Conservation (phyloP, 2,888 invertebrate genomes). For the Calephelis perditalis region DNA sequence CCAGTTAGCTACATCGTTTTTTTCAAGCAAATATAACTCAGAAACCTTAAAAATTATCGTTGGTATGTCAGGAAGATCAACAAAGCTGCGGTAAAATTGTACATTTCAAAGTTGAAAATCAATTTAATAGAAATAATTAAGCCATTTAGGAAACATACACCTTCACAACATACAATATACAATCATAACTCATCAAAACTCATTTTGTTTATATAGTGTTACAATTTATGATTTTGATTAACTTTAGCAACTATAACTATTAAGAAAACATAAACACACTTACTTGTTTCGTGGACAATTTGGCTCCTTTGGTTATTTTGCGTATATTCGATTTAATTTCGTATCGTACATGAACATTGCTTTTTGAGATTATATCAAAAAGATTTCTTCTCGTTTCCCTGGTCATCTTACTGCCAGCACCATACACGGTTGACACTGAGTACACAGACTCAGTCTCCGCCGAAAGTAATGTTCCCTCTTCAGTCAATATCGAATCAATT, state of each 20-base stretch:
- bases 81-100: too few species aligned
- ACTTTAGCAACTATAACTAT: too few species aligned
- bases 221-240: too few species aligned
- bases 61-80: neutral
- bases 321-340: conserved; percentile 63
- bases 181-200: neutral
- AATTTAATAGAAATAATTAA: neutral
- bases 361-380: conserved; percentile 65
- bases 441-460: conserved; percentile 64
- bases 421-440: conserved; percentile 63
- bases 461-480: conserved; percentile 59
- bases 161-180: too few species aligned
- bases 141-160: neutral
- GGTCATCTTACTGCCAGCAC: conserved; percentile 50
- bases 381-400: conserved; percentile 62
- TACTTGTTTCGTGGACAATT: conserved; percentile 71
- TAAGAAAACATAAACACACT: conserved; percentile 9
- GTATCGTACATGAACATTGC: conserved; percentile 56
- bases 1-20: too few species aligned
- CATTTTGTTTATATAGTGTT: too few species aligned
- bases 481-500: conserved; percentile 57
- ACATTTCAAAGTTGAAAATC: too few species aligned
- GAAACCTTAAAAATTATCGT: neutral
- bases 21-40: too few species aligned
- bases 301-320: conserved; percentile 67